Base-by-base conservation (phyloP, 1,140 invertebrate species). In the Orussus abietinus region DNA sequence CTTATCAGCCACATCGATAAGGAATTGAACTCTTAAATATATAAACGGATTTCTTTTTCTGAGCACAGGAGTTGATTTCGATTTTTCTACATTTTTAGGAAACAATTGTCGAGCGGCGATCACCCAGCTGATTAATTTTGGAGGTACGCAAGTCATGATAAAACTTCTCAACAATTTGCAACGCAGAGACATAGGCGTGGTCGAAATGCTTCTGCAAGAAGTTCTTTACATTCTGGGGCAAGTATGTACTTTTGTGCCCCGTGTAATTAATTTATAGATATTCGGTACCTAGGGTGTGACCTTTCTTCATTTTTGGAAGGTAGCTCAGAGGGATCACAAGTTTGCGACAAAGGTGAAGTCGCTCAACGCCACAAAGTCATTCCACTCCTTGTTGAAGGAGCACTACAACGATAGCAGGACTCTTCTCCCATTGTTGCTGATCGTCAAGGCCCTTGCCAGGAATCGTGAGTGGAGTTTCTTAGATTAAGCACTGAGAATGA, bases 381-480 rank as follows among this genome's bases (percentile, higher is more conserved):
- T 82, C 57, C 80, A 83, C 53, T 62, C 72, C 7, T 66, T 83
- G 29, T 55, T 84, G 5, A 78, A 79, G 54, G 73, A 74, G n/a
- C 71, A 82, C 57, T 80, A 76, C 42, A 80, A 76, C 22, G 77
- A 82, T 53, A 76, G 75, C 42, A 77, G 78, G 55, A 64, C 77
- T 4, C 60, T 84, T 19, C 71, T 80, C 42, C 80, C 81, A 5
- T 52, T 83, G 13, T 60, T 84, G 19, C 73, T 80, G 34, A 79
- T 83, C 11, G 74, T 84, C 45, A 81, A 81, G 62, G 75, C 75
- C 57, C 64, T 84, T 7, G 69, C 79, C 7, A 81, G 78, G 64
- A 82, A 81, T 53, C 56, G 81, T 83, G 72, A 78, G 76, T 66
- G 29, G 26, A 9, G 12, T 31, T 35, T 6, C 20, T 18, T 17